Percentiles rank a stretch among this genome's conserved stretches.
These are phyloP conservation scores for Ardeotis arabs DNA, from an alignment of 2,113 vertebrate species.

Conservation along the genomic window DNA sequence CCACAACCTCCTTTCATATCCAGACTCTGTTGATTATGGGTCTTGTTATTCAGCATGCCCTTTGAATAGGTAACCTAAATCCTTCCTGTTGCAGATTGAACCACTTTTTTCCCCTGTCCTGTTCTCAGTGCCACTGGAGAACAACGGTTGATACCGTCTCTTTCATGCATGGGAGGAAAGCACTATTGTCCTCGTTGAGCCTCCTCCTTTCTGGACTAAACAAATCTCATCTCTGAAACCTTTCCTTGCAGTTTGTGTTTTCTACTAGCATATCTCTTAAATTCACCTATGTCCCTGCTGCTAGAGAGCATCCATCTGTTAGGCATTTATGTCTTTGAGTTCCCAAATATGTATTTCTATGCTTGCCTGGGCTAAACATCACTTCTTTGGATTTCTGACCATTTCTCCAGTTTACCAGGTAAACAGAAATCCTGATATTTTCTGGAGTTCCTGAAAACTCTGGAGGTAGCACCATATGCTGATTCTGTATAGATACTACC, in stretches of 20 bases:
- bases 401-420: background rate
- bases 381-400: background rate
- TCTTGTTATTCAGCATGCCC: background rate
- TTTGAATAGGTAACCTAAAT: background rate
- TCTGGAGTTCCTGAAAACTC: background rate
- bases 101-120: fast-evolving
- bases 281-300: background rate
- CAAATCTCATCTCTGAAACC: background rate
- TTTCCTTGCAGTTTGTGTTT: background rate
- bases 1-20: background rate
- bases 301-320: background rate
- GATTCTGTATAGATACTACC: background rate
- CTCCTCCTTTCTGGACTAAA: background rate
- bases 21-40: background rate
- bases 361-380: background rate
- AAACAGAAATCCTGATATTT: background rate
- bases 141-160: background rate
- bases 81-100: background rate
- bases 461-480: fast-evolving
- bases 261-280: background rate
- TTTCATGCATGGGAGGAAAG: background rate
- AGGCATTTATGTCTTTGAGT: background rate
- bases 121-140: background rate
- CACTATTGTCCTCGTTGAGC: background rate
- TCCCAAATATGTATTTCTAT: background rate